Conservation (phyloP, 1,140 invertebrate genomes). For the Thrips palmi region DNA sequence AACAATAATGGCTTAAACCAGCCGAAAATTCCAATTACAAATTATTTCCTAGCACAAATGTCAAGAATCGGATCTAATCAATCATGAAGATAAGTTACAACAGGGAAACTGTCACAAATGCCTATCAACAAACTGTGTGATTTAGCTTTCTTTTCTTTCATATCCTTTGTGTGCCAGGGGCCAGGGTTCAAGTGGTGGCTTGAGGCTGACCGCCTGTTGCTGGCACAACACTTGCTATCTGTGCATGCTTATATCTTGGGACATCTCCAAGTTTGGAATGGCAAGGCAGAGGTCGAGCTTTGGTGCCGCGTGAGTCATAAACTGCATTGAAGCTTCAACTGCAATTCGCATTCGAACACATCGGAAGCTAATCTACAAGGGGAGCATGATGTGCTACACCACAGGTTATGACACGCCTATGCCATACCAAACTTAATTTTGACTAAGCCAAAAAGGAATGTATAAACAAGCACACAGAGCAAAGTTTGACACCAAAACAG, state of each 20-base stretch:
- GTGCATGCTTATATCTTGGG: constrained; percentile 36
- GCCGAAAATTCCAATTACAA: no score
- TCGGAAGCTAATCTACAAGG: constrained; percentile 9
- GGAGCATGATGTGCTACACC: constrained; percentile 9
- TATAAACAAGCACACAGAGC: constrained; percentile 38
- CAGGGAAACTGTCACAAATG: no score
- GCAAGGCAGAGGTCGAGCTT: constrained; percentile 31
- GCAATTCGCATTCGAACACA: no score
- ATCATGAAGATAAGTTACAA: no score
- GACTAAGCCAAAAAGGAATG: constrained; percentile 21
- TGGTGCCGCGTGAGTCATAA: constrained; percentile 41
- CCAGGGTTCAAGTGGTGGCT: background rate
- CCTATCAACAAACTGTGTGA: no score
- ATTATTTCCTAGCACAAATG: no score
- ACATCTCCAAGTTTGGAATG: constrained; percentile 37
- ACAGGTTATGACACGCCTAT: constrained; percentile 19
- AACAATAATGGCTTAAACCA: no score
- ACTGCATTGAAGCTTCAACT: no score
- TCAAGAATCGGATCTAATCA: no score
- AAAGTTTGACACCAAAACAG: constrained; percentile 38
- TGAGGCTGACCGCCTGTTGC: constrained; percentile 13
- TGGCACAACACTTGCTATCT: constrained; percentile 21
- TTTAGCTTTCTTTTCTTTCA: no score
- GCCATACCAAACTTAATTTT: constrained; percentile 31
- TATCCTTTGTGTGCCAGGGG: no score